Evolutionary conservation across 2,888 invertebrate genomes (phyloP).

Genomic region (Artemia sp.): DNA sequence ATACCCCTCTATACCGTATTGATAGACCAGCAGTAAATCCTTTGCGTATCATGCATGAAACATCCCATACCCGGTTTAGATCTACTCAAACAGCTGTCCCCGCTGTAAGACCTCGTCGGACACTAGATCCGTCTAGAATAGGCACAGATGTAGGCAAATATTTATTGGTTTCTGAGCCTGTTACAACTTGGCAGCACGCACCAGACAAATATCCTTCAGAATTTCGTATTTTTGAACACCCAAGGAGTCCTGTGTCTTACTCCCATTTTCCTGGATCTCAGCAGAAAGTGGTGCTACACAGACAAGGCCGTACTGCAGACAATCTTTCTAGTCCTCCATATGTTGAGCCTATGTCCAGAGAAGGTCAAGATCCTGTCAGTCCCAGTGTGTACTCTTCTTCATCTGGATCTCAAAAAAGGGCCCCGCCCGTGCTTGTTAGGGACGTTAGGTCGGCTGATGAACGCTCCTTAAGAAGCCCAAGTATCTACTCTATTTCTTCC

Average conservation of each 20-base stretch:
- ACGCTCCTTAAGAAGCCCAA: neutral
- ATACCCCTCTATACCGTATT: conserved; percentile 18
- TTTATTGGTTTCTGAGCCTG: neutral
- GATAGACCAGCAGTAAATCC: conserved; percentile 16
- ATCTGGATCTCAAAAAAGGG: neutral
- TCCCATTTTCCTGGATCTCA: neutral
- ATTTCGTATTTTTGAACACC: too few species aligned
- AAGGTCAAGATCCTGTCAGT: neutral
- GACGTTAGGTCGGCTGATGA: too few species aligned
- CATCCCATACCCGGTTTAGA: too few species aligned
- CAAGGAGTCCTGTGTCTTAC: neutral
- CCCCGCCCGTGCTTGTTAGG: too few species aligned
- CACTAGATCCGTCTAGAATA: neutral
- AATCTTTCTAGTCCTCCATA: neutral
- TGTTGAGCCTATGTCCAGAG: neutral
- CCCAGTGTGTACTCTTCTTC: neutral
- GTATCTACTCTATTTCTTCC: conserved; percentile 4
- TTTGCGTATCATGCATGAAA: too few species aligned
- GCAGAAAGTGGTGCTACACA: neutral
- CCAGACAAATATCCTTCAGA: neutral
- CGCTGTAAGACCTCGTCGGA: conserved; percentile 27
- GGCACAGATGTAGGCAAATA: neutral
- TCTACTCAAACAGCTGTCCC: conserved; percentile 17
- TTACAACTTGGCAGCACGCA: neutral
- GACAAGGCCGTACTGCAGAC: neutral